A percentile compares a stretch with the other conserved stretches of the same genome.
Conservation (phyloP, 2,888 invertebrate species). For the Nycteola revayana region DNA sequence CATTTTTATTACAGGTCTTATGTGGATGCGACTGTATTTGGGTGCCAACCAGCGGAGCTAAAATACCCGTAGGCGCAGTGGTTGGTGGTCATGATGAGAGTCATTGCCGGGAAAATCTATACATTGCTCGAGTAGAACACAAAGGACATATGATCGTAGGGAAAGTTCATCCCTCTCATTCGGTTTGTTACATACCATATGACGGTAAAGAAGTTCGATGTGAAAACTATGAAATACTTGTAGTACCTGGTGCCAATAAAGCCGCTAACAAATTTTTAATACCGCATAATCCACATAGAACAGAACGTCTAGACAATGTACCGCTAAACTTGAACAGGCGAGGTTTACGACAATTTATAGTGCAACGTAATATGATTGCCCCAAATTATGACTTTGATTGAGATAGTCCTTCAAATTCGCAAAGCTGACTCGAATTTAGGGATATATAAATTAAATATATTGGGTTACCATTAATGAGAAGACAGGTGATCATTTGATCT, state of each 20-base stretch:
- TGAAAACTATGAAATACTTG: slow-evolving; percentile 47
- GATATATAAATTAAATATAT: too few species aligned
- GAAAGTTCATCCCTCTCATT: slow-evolving; percentile 86
- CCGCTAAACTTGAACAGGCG: too few species aligned
- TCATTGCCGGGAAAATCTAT: slow-evolving; percentile 72
- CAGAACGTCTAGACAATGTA: too few species aligned
- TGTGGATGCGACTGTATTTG: slow-evolving; percentile 64
- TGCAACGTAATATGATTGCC: too few species aligned
- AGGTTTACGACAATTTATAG: too few species aligned
- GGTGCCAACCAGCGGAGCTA: slow-evolving; percentile 80
- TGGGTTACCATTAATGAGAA: too few species aligned
- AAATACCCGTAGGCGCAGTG: slow-evolving; percentile 86
- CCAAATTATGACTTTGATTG: too few species aligned
- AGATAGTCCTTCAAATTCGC: too few species aligned
- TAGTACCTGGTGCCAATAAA: slow-evolving; percentile 33
- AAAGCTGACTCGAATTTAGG: too few species aligned
- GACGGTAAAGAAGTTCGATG: slow-evolving; percentile 40
- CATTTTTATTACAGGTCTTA: slow-evolving; percentile 54
- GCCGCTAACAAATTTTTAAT: slow-evolving; percentile 21
- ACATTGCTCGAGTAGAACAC: slow-evolving; percentile 85
- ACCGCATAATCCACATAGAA: slow-evolving; percentile 3
- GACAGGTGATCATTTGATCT: too few species aligned
- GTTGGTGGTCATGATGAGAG: slow-evolving; percentile 81
- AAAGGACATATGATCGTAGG: slow-evolving; percentile 89
- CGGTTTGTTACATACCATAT: slow-evolving; percentile 87